Conservation (phyloP, 2,888 invertebrate species). For the Polyommatus icarus region DNA sequence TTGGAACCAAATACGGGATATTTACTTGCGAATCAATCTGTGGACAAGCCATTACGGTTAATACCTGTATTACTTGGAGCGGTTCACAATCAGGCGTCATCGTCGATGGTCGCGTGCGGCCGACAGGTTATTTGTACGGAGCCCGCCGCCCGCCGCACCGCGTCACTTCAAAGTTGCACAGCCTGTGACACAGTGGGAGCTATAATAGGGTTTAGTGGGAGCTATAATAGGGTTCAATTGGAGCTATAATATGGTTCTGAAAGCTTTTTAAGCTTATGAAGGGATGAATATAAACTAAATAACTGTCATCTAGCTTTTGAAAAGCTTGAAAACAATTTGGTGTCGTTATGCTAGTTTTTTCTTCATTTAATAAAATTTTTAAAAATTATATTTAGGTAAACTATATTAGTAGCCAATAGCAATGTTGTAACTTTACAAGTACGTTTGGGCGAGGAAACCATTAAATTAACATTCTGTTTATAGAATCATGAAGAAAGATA, state of each 20-base stretch:
- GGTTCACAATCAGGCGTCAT: conserved; percentile 7
- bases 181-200: not conserved
- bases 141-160: conserved; percentile 38
- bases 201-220: conserved; percentile 1
- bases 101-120: conserved; percentile 54
- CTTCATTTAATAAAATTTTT: too few species aligned
- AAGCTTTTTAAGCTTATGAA: not conserved
- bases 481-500: too few species aligned
- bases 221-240: conserved; percentile 13
- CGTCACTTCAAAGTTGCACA: conserved; percentile 31
- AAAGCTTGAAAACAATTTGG: too few species aligned
- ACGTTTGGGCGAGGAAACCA: too few species aligned
- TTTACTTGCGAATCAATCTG: not conserved
- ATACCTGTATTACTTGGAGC: not conserved
- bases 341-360: too few species aligned
- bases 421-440: too few species aligned
- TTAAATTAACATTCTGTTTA: too few species aligned
- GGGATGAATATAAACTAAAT: too few species aligned
- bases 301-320: too few species aligned
- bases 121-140: conserved; percentile 65
- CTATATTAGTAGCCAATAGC: too few species aligned
- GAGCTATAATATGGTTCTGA: conserved; percentile 14
- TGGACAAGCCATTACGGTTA: not conserved
- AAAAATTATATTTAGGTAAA: too few species aligned
- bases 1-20: not conserved